Conservation (phyloP, 2,797 vertebrate species). For the Kryptopterus vitreolus region DNA sequence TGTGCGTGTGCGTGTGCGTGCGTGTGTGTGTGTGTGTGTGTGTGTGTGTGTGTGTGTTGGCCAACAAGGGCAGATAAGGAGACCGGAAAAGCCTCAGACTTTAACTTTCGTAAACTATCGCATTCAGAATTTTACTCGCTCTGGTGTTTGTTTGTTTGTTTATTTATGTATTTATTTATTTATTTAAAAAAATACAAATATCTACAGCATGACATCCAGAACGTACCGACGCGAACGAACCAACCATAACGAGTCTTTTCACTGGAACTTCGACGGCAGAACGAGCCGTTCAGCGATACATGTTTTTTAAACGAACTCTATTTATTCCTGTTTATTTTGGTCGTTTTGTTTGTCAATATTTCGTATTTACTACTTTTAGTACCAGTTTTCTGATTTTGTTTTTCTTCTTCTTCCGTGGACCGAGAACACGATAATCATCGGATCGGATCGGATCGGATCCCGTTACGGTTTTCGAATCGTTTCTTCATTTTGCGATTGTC, state of each 20-base stretch:
- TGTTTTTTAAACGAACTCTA: too few relatives aligned
- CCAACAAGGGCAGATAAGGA: background rate
- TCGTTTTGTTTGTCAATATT: too few relatives aligned
- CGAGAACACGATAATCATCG: too few relatives aligned
- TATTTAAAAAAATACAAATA: background rate
- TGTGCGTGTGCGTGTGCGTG: background rate
- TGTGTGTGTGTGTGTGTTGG: constrained; percentile 22
- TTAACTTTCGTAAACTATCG: background rate
- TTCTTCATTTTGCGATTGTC: too few relatives aligned
- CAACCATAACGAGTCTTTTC: background rate
- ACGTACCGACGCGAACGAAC: background rate
- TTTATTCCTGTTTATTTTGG: too few relatives aligned
- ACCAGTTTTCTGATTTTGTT: too few relatives aligned
- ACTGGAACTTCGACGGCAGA: too few relatives aligned
- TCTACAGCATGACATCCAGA: background rate
- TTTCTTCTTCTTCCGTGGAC: too few relatives aligned
- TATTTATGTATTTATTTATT: background rate
- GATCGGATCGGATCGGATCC: too few relatives aligned
- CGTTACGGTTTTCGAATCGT: too few relatives aligned
- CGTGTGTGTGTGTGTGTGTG: background rate
- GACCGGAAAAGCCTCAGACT: constrained; percentile 11
- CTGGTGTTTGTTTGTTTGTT: background rate
- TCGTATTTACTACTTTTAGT: too few relatives aligned
- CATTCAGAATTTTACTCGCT: background rate
- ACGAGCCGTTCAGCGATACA: too few relatives aligned